Evolutionary conservation across 1,140 invertebrate species (phyloP).

Genomic region (Leucophenga varia): DNA sequence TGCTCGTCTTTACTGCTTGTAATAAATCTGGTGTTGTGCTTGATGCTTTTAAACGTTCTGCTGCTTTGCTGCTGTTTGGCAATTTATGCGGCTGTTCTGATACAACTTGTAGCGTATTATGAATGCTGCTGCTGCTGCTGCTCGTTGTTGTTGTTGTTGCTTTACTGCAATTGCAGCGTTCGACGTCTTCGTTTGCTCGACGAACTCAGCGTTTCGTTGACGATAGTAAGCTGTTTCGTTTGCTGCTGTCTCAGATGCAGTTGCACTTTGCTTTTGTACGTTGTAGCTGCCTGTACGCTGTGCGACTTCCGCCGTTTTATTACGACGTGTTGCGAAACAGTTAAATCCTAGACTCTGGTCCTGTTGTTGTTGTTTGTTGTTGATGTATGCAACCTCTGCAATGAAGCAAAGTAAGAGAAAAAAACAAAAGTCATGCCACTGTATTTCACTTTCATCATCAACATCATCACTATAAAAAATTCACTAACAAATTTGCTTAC

Average conservation of each 20-base stretch:
- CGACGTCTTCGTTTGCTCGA: too few species aligned
- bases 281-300: constrained; percentile 35
- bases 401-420: constrained; percentile 42
- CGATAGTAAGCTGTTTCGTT: constrained; percentile 17
- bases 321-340: too few species aligned
- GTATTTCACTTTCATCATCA: constrained; percentile 18
- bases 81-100: constrained; percentile 1
- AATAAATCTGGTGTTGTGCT: too few species aligned
- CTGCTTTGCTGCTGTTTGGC: too few species aligned
- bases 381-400: constrained; percentile 53
- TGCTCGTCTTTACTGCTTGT: too few species aligned
- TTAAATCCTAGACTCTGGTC: too few species aligned
- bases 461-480: too few species aligned
- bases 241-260: constrained; percentile 3
- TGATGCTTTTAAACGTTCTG: too few species aligned
- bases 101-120: too few species aligned
- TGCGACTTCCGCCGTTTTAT: too few species aligned
- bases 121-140: neutral
- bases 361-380: constrained; percentile 36
- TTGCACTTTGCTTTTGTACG: constrained; percentile 25
- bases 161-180: too few species aligned
- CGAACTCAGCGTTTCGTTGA: constrained; percentile 30
- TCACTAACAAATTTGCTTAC: too few species aligned
- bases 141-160: neutral
- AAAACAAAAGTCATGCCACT: constrained; percentile 33